A percentile compares a stretch with the other conserved stretches of the same genome.
phyloP scores from a whole-genome alignment of 2,888 invertebrate species.

The Tromatobia lineatoria region DNA sequence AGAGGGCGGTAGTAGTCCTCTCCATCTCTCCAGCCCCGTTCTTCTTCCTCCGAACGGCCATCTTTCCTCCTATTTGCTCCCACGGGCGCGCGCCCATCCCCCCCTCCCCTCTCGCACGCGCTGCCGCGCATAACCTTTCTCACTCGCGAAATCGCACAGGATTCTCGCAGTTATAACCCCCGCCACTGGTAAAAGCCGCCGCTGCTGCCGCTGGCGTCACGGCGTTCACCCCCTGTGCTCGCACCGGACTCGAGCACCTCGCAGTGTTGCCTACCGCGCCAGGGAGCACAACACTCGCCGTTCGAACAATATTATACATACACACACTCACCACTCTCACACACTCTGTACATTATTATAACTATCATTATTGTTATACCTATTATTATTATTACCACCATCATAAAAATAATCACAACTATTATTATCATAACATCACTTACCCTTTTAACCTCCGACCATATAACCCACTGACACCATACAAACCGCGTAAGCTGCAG shows the following conservation, averaged over 20 bases:
- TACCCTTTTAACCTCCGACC: not conserved
- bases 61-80: conserved; percentile 6
- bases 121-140: not conserved
- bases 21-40: not conserved
- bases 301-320: conserved; percentile 70
- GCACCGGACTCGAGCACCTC: conserved; percentile 70
- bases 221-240: conserved; percentile 66
- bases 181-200: conserved; percentile 1
- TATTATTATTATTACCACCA: not conserved
- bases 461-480: not conserved
- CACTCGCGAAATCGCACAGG: conserved; percentile 39
- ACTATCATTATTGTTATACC: not conserved
- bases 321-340: conserved; percentile 55
- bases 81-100: not conserved
- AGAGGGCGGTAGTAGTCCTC: not conserved
- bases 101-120: not conserved
- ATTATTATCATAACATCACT: not conserved
- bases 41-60: not conserved
- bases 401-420: not conserved
- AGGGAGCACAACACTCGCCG: conserved; percentile 81
- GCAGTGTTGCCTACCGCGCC: conserved; percentile 81
- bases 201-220: not conserved
- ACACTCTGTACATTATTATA: conserved; percentile 36
- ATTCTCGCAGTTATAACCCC: conserved; percentile 19
- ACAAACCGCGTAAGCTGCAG: not conserved